Base-by-base conservation (phyloP, 2,888 invertebrate species). In the Clanis bilineata region DNA sequence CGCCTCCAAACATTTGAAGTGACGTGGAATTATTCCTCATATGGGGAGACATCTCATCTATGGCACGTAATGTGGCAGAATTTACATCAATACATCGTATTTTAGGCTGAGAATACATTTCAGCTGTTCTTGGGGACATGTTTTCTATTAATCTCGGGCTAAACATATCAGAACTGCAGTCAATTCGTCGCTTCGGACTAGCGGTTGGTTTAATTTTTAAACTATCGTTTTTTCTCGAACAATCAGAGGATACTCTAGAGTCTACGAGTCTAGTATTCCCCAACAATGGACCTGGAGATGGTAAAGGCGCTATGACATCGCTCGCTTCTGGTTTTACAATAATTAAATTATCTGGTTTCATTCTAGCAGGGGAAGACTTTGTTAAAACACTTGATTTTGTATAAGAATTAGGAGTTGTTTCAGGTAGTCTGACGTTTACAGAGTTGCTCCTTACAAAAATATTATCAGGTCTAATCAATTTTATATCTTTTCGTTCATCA, bases 231-330 rank as follows among this genome's bases (percentile, higher is more conserved):
- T 85, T 90, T 67, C 85, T 84, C 55, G 76, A 76, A 60, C 88
- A 90, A 61, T 94, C 94, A 41, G 81, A 70, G 38, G 88, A 76
- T 39, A 77, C 68, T 72, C 90, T 86, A 10, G 93, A 86, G 68
- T 97, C 97, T 15, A 97, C 95, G 39, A 97, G 88, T 56, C 96
- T 93, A 1, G 97, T 97, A 75, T 96, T 96, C 4, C 97, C 97
- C 23, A 97, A 90, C 64, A 96, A 88, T 0, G 97, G 97, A 0
- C 97, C 97, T 0, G 97, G 97, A 3, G 97, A 97, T 45, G 96
- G 96, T 54, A 96, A 84, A 0, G 96, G 96, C 45, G 94, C 92
- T 63, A 93, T 91, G 45, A 94, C 83, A 68, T 94, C 93, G 65
- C 66, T 90, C 44, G 80, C 72, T 68, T 93, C 93, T 45, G 86